phyloP scores from a whole-genome alignment of 2,113 vertebrate species.

The Caloenas nicobarica region DNA sequence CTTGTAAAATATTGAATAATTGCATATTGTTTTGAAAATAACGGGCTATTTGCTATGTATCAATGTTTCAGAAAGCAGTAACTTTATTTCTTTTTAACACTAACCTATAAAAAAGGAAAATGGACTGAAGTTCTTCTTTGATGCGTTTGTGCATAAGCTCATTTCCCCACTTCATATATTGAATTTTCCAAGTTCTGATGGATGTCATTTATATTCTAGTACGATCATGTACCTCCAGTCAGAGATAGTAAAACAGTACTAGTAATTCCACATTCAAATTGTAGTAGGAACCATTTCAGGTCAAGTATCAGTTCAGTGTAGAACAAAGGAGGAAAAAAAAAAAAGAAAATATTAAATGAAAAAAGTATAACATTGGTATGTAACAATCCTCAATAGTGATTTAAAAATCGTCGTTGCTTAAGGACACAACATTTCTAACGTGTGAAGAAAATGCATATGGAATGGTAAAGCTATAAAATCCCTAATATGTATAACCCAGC shows the following conservation, averaged over 20 bases:
- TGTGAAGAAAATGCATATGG: background rate
- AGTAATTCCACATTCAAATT: background rate
- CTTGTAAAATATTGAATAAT: constrained; percentile 45
- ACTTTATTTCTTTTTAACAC: constrained; percentile 43
- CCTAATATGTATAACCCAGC: background rate
- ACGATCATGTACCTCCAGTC: background rate
- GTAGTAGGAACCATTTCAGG: background rate
- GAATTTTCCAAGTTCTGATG: background rate
- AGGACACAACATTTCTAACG: background rate
- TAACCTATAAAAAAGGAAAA: constrained; percentile 37
- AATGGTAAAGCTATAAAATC: background rate
- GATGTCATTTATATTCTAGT: background rate
- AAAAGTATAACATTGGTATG: background rate
- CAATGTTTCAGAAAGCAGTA: constrained; percentile 46
- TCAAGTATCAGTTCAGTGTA: background rate
- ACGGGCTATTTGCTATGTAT: constrained; percentile 40
- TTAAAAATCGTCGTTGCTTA: background rate
- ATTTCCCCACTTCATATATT: background rate
- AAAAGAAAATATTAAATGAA: background rate
- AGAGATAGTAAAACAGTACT: background rate
- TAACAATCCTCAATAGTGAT: background rate
- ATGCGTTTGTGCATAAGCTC: background rate
- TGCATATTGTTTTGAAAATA: constrained; percentile 55
- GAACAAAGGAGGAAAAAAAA: background rate
- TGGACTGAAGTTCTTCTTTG: background rate